These are phyloP conservation scores for Lacerta agilis DNA, from an alignment of 2,797 vertebrate genomes.

Conservation along the genomic window DNA sequence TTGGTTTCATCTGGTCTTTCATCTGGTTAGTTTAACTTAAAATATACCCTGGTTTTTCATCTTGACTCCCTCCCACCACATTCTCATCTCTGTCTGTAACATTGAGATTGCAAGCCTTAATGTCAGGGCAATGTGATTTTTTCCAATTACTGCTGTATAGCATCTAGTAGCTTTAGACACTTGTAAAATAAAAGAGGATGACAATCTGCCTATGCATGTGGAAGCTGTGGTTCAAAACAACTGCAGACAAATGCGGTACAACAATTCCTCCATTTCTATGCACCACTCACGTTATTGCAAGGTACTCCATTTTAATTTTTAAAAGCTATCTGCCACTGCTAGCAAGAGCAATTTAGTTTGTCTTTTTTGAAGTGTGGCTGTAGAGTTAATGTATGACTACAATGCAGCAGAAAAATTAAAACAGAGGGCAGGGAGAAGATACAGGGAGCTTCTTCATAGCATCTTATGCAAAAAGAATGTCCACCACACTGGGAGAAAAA, in stretches of 20 bases:
- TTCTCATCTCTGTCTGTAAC: not conserved
- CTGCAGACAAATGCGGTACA: not conserved
- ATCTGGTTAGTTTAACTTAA: not conserved
- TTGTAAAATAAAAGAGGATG: not conserved
- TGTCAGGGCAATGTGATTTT: not conserved
- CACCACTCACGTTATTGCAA: not conserved
- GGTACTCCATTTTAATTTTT: not conserved
- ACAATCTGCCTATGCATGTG: not conserved
- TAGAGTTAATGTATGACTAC: not conserved
- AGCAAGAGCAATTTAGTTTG: constrained; percentile 23
- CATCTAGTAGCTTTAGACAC: not conserved
- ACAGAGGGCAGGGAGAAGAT: not conserved
- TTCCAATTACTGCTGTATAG: not conserved
- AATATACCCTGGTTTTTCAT: not conserved
- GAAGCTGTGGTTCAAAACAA: not conserved
- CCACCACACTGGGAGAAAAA: constrained; percentile 13
- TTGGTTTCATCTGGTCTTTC: not conserved
- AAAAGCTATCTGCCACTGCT: not conserved
- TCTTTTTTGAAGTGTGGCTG: not conserved
- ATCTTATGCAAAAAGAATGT: constrained; percentile 10
- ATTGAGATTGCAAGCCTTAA: not conserved
- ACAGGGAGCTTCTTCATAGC: not conserved
- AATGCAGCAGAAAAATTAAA: not conserved
- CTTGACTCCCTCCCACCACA: not conserved
- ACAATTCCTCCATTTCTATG: not conserved